These are phyloP conservation scores for Onychomys arenicola DNA, from an alignment of 2,797 vertebrate species.

Conservation along the genomic window DNA sequence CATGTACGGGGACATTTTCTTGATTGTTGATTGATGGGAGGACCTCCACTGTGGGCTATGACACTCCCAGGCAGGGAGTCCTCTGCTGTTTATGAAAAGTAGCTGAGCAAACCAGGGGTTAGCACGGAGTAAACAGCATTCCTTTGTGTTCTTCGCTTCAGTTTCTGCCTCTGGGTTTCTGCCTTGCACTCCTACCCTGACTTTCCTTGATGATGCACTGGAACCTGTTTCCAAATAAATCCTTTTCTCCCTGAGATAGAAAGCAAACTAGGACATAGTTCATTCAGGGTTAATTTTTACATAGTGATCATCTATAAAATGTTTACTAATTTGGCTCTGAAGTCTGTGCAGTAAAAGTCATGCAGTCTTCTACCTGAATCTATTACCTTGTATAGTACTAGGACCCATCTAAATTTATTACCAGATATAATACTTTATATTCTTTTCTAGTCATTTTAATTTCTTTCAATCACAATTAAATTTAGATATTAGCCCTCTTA, in stretches of 20 bases:
- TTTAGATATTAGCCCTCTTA: slow-evolving; percentile 49
- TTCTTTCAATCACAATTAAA: slow-evolving; percentile 64
- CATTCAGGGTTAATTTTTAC: neutral
- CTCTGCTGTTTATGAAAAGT: neutral
- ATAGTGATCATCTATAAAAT: slow-evolving; percentile 7
- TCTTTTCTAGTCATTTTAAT: slow-evolving; percentile 40
- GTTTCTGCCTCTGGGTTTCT: neutral
- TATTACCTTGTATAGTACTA: neutral
- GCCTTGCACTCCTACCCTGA: neutral
- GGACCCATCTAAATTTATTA: neutral
- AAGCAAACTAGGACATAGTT: neutral
- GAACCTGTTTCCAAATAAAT: neutral
- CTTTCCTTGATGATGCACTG: neutral
- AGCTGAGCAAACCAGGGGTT: neutral
- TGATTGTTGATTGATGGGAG: neutral
- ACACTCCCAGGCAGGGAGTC: neutral
- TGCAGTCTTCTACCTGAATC: neutral
- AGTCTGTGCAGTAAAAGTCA: neutral
- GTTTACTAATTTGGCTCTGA: neutral
- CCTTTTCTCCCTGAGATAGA: neutral
- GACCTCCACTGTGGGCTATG: neutral
- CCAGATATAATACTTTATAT: neutral
- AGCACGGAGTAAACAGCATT: neutral
- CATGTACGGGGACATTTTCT: neutral
- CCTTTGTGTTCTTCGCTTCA: neutral